A percentile compares a stretch with the other conserved stretches of the same genome.
Evolutionary conservation across 2,797 vertebrate genomes (phyloP).

Genomic region (Tenualosa ilisha): DNA sequence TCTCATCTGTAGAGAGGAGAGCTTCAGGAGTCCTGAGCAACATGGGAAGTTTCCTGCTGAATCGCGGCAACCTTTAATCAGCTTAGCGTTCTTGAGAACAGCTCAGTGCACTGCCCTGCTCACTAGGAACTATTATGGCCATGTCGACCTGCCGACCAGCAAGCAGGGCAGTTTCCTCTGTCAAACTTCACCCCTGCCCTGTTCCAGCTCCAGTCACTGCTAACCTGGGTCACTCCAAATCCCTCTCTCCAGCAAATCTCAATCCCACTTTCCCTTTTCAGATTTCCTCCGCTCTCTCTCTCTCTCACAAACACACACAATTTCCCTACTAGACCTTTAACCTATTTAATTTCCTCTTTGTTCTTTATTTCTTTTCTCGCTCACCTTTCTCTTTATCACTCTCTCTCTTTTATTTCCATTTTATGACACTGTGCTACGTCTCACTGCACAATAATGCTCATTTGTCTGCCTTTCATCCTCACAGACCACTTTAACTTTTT

Average conservation of each 20-base stretch:
- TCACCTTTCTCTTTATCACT: constrained; percentile 31
- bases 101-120: not conserved
- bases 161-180: not conserved
- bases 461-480: not conserved
- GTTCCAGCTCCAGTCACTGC: not conserved
- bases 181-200: not conserved
- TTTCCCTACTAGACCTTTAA: not conserved
- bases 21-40: not conserved
- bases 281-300: not conserved
- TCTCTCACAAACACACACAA: not conserved
- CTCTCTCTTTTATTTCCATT: not conserved
- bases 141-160: not conserved
- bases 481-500: not conserved
- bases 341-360: not conserved
- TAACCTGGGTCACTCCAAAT: not conserved
- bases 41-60: constrained; percentile 34
- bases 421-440: not conserved
- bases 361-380: not conserved
- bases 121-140: not conserved
- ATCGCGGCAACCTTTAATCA: constrained; percentile 34
- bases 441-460: not conserved
- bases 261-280: constrained; percentile 21
- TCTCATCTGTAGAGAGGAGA: not conserved
- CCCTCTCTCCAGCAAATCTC: not conserved
- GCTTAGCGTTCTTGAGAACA: constrained; percentile 28